These are phyloP conservation scores for Prietella phreatophila DNA, from an alignment of 2,113 vertebrate species.

Conservation along the genomic window DNA sequence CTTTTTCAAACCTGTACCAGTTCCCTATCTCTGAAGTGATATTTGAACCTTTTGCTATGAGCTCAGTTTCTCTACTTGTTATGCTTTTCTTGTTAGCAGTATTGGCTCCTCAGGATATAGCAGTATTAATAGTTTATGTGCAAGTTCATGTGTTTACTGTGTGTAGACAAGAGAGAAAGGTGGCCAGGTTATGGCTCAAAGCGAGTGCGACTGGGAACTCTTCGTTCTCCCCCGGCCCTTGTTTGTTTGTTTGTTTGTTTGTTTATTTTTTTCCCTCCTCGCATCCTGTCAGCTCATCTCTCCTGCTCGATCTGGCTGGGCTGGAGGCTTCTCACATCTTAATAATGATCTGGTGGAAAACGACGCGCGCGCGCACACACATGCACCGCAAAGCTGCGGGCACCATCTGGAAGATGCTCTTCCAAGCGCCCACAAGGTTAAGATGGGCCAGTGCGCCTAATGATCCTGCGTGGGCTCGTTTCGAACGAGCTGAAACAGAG, in stretches of 20 bases:
- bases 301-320: slow-evolving; percentile 37
- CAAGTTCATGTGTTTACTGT: background rate
- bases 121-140: background rate
- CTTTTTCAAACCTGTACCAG: no score
- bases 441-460: slow-evolving; percentile 65
- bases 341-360: slow-evolving; percentile 68
- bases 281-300: slow-evolving; percentile 38
- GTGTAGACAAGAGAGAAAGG: slow-evolving; percentile 15
- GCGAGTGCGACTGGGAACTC: slow-evolving; percentile 11
- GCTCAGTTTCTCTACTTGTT: background rate
- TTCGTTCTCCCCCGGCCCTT: background rate
- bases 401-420: slow-evolving; percentile 56
- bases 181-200: slow-evolving; percentile 20
- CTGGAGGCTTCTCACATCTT: slow-evolving; percentile 62
- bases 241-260: no score
- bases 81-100: background rate
- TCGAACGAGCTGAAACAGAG: slow-evolving; percentile 55
- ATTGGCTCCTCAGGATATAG: background rate
- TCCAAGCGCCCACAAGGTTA: slow-evolving; percentile 70
- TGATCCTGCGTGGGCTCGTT: slow-evolving; percentile 74
- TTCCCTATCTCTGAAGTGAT: no score
- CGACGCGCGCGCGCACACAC: slow-evolving; percentile 38
- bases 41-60: no score
- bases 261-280: background rate
- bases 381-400: slow-evolving; percentile 29